Percentiles rank a stretch among this genome's conserved stretches.
Conservation (phyloP, 2,797 vertebrate species). For the Thripadectes ignobilis region DNA sequence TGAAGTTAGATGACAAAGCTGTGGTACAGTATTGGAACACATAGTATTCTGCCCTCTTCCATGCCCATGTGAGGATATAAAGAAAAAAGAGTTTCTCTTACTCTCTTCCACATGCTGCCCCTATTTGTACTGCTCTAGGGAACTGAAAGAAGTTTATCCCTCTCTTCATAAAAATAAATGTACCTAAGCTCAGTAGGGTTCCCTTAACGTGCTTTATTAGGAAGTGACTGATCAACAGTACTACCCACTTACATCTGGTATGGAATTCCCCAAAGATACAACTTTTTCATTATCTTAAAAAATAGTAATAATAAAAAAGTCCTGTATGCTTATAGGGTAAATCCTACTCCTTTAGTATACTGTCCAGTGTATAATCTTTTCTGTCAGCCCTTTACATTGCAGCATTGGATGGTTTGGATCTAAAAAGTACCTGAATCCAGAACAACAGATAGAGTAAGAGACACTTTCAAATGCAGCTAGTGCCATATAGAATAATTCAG, state of each 20-base stretch:
- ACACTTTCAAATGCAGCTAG: background rate
- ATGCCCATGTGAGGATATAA: background rate
- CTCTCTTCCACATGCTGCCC: background rate
- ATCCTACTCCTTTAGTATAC: background rate
- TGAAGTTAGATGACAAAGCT: background rate
- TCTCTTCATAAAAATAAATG: background rate
- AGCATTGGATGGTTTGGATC: background rate
- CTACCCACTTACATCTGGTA: background rate
- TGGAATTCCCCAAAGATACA: background rate
- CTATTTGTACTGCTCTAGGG: background rate
- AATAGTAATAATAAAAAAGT: rapidly evolving
- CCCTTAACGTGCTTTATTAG: background rate
- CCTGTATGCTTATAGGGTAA: background rate
- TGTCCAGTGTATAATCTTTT: background rate
- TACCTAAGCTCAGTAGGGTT: background rate
- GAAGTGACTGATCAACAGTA: background rate
- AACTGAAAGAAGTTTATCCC: background rate
- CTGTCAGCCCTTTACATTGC: background rate
- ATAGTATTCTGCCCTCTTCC: background rate
- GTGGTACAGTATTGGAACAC: background rate
- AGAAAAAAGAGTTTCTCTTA: background rate
- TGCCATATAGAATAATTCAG: background rate
- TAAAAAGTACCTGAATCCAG: background rate
- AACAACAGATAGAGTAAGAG: background rate
- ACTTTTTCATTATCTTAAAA: background rate